Evolutionary conservation across 30 jellyfish, hydroid and myxozoan genomes (phyloP).

Genomic region (Aurelia coerulea): DNA sequence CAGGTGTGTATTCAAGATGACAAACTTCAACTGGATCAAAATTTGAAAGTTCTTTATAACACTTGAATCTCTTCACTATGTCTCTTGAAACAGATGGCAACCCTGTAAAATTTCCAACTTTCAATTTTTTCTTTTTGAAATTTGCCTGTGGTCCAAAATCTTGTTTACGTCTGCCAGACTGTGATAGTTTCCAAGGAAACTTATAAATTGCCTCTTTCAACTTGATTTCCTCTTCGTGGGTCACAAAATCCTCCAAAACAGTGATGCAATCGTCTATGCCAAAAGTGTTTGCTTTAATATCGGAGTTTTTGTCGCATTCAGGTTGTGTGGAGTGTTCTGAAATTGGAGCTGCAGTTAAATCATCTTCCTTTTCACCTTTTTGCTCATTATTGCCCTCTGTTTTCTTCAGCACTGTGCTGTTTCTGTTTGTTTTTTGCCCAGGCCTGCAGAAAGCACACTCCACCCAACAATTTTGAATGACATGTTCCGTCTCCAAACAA

Average conservation of each 20-base stretch:
- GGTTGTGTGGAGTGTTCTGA: too few species aligned
- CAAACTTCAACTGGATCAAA: slow-evolving; percentile 96
- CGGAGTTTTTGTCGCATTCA: too few species aligned
- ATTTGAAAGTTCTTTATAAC: slow-evolving; percentile 13
- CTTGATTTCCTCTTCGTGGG: slow-evolving; percentile 63
- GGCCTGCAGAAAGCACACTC: too few species aligned
- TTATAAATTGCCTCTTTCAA: slow-evolving; percentile 64
- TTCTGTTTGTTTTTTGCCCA: too few species aligned
- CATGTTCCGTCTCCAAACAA: too few species aligned
- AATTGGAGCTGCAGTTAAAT: too few species aligned
- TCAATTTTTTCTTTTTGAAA: slow-evolving; percentile 84
- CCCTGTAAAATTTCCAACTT: slow-evolving; percentile 82
- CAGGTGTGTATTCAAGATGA: slow-evolving; percentile 80
- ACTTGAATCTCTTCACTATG: slow-evolving; percentile 48
- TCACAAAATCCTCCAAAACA: slow-evolving; percentile 73
- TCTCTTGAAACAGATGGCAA: slow-evolving; percentile 71
- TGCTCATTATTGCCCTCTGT: too few species aligned
- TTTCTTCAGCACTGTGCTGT: too few species aligned
- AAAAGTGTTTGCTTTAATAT: too few species aligned
- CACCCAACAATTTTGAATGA: too few species aligned
- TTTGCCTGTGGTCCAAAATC: slow-evolving; percentile 99
- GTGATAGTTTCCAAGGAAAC: slow-evolving; percentile 93
- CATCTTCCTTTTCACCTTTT: too few species aligned
- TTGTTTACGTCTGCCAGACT: slow-evolving; percentile 98
- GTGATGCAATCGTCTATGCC: slow-evolving; percentile 14